These are phyloP conservation scores for Characodon lateralis DNA, from an alignment of 2,797 vertebrate species.

Conservation along the genomic window DNA sequence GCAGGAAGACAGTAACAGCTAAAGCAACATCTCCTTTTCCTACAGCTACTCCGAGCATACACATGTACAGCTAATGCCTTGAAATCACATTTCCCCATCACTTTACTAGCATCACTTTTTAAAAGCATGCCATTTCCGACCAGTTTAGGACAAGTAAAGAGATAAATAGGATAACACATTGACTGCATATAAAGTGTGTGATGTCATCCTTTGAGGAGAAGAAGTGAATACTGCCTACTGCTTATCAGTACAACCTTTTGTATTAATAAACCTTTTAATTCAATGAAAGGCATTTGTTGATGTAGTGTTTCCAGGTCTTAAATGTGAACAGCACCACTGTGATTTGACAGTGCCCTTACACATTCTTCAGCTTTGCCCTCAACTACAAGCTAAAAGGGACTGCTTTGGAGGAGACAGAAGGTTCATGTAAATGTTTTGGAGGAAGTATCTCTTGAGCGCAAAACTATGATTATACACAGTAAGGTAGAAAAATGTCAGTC, in stretches of 20 bases:
- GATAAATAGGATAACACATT: slow-evolving; percentile 56
- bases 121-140: slow-evolving; percentile 78
- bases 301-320: not conserved
- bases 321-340: not conserved
- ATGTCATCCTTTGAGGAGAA: slow-evolving; percentile 2
- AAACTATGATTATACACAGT: not conserved
- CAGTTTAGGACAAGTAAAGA: slow-evolving; percentile 76
- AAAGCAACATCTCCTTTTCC: slow-evolving; percentile 66
- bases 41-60: slow-evolving; percentile 59
- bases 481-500: not conserved
- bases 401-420: not conserved
- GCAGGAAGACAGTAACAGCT: slow-evolving; percentile 71
- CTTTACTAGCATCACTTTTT: slow-evolving; percentile 75
- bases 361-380: not conserved
- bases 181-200: slow-evolving; percentile 9
- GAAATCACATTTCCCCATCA: slow-evolving; percentile 83
- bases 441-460: not conserved
- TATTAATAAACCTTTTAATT: not conserved
- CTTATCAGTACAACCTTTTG: not conserved
- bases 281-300: not conserved
- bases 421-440: not conserved
- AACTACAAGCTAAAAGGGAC: not conserved
- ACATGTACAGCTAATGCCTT: slow-evolving; percentile 79
- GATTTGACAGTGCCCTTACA: not conserved
- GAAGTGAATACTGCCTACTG: not conserved